Percentiles rank a stretch among this genome's conserved stretches.
Conservation (phyloP, 2,888 invertebrate genomes). For the Cryptops parisi region DNA sequence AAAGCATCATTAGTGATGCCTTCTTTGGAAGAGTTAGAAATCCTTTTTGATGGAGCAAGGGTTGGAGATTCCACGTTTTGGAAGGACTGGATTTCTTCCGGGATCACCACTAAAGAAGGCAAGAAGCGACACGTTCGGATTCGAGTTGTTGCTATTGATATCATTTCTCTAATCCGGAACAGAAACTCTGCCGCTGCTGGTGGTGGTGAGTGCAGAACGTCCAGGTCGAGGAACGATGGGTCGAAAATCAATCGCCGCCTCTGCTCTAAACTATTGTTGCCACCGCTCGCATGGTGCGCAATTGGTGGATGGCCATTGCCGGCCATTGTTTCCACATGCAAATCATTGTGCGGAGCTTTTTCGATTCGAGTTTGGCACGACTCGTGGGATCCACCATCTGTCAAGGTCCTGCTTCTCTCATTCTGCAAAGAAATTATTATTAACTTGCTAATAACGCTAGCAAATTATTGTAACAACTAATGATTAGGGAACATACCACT, state of each 20-base stretch:
- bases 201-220: conserved; percentile 71
- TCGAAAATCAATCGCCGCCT: conserved; percentile 42
- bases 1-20: background rate
- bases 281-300: background rate
- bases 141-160: conserved; percentile 74
- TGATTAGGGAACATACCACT: too few relatives aligned
- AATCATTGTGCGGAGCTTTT: conserved; percentile 1
- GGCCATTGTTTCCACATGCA: conserved; percentile 5
- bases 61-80: background rate
- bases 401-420: too few relatives aligned
- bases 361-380: background rate
- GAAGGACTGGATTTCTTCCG: conserved; percentile 41
- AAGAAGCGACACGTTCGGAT: conserved; percentile 66
- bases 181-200: conserved; percentile 80
- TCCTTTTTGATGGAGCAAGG: background rate
- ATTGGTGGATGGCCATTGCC: background rate
- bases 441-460: too few relatives aligned
- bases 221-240: conserved; percentile 80
- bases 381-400: too few relatives aligned
- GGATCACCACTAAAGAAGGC: conserved; percentile 62
- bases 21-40: background rate
- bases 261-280: background rate
- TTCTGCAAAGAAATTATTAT: too few relatives aligned
- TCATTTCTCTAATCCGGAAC: conserved; percentile 76
- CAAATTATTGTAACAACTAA: too few relatives aligned